Base-by-base conservation (phyloP, 2,797 vertebrate species). In the Sciurus vulgaris region DNA sequence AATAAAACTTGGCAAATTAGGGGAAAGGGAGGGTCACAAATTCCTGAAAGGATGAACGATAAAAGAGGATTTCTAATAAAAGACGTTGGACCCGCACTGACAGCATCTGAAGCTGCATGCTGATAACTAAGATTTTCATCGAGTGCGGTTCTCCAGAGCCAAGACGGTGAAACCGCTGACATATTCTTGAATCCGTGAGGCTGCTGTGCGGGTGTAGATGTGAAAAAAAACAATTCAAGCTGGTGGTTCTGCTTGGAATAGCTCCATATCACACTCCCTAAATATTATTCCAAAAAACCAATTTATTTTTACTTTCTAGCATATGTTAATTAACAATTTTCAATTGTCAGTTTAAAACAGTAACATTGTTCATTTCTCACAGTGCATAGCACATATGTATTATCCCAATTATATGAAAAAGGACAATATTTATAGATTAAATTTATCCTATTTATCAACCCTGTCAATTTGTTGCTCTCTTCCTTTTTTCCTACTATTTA, bases 251-350 rank as follows among this genome's bases (percentile, higher is more conserved):
- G 78, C 93, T 92, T 97, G 93, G 93, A 98, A 97, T 49, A 97
- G 85, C 72, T 88, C 92, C 97, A 96, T 77, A 89, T 96, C 97
- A 96, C 82, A 88, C 88, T 92, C 83, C 96, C 92, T 95, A 98
- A 98, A 97, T 96, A 97, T 96, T 96, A 96, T 33, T 89, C 72
- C 90, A 88, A 92, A 95, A 83, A 96, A 86, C 41, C 78, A 91
- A 96, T 81, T 96, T 93, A 93, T 96, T 93, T 97, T 97, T 95
- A 96, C 86, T 97, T 91, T 97, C 33, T 84, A 92, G 70, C 84
- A 96, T 95, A 94, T 67, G 26, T 79, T 94, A 89, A 96, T 96
- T 85, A 96, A 96, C 73, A 81, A 63, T 92, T 73, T 93, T 81
- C 84, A 95, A 17, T 79, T 97, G 73, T 86, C 79, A 95, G 74